Base-by-base conservation (phyloP, 2,113 vertebrate species). In the Morone chrysops region DNA sequence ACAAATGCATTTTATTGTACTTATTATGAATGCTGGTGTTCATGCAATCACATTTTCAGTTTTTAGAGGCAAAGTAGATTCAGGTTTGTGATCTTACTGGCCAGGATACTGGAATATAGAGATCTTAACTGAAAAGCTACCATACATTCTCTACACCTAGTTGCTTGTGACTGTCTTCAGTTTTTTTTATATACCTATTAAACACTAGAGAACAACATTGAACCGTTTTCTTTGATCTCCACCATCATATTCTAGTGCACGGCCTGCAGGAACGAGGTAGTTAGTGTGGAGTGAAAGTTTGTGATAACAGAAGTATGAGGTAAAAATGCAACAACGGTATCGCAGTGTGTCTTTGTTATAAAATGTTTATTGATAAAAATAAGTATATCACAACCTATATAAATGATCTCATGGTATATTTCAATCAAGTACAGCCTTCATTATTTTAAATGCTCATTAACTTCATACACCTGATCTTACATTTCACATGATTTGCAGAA, bases 311-410 rank as follows among this genome's bases (percentile, higher is more conserved):
- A 53, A 65, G 14, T 18, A 18, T 54, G 0, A 20, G 40, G 6
- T 72, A 43, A 56, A 87, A 70, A n/a, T 18, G 6, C 69, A 40
- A 54, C 36, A 54, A 13, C 2, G 0, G 47, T 2, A 17, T 31
- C 11, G 10, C 41, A 63, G 13, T 65, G 36, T 36, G 16, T 60
- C 2, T 4, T 56, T 20, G 16, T 43, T 69, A 66, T 45, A 54
- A 83, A 88, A 86, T 75, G 47, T 89, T 89, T 90, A 93, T 89
- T 90, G 75, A 84, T 72, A 25, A 73, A 85, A 88, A 61, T 56
- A 85, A 54, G 6, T 61, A 43, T 38, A 72, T 48, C 13, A 72
- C 63, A 60, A 18, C 8, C 2, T 57, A 5, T 56, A 68, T 20
- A 85, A 53, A 82, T 60, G 17, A 41, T 87, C n/a, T 78, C 10